Evolutionary conservation across 2,797 vertebrate species (phyloP), one percentile per base, ranked within the genome.

Genomic region (Pygocentrus nattereri): DNA sequence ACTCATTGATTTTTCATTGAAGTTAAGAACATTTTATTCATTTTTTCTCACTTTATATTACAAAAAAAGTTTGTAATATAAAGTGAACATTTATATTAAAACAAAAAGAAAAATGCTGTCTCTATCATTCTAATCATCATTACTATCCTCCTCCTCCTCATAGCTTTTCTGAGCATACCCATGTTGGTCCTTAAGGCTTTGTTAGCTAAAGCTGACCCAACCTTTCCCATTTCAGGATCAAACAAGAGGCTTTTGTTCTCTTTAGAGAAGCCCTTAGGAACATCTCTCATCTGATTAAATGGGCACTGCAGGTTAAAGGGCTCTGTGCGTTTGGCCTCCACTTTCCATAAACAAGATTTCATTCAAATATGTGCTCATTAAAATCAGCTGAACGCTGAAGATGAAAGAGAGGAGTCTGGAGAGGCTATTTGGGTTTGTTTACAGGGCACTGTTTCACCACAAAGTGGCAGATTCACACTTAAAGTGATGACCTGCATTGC

Each of bases 211-310:
- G 80, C 27, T 82, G 58, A 79, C 25, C 34, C 78, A 72, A 84
- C 50, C 74, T 30, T 85, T 56, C 88, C 76, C 90, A 91, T 88
- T 83, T 49, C 56, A 68, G 74, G 78, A 90, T 92, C 81, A 90
- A 86, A 90, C 84, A 59, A 90, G 81, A 86, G 62, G 50, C 58
- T 84, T 85, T 85, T 88, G 47, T 84, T 88, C 72, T 79, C 68
- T 80, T 88, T 41, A 69, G 49, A 68, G 67, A 80, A 72, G 79
- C 76, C 76, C 84, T 68, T 68, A 87, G 87, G 80, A 44, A 74
- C 70, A 47, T 72, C 61, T 49, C 82, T 89, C 82, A 82, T 85
- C 59, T 87, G 69, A 25, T 80, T 56, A 59, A 80, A 81, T 68
- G 69, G 62, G 52, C 49, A 30, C 61, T 34, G 75, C 73, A 75